A percentile compares a stretch with the other conserved stretches of the same genome.
These are phyloP conservation scores for Zygothrica quintamaculata DNA, from an alignment of 2,888 invertebrate genomes.

Conservation along the genomic window DNA sequence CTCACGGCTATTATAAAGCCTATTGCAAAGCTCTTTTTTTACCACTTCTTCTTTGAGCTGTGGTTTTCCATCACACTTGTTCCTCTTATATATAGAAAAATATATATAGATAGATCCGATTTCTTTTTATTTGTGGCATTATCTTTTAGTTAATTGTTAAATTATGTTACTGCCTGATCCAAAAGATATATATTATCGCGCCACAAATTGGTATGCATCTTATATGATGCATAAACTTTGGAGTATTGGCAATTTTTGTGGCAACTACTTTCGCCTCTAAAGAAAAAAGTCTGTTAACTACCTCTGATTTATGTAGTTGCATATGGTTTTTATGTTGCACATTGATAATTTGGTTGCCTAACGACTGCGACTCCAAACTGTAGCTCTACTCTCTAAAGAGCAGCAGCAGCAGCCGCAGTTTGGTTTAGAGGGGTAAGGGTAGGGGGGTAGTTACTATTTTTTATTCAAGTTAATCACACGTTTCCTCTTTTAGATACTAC, in stretches of 20 bases:
- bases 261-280: conserved; percentile 40
- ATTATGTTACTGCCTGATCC: conserved; percentile 39
- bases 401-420: too few relatives aligned
- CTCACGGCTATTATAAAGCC: conserved; percentile 56
- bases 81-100: conserved; percentile 9
- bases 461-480: conserved; percentile 55
- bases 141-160: conserved; percentile 59
- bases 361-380: not conserved
- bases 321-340: conserved; percentile 33
- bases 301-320: conserved; percentile 44
- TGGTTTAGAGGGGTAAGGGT: too few relatives aligned
- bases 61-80: conserved; percentile 54
- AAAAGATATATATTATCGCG: conserved; percentile 11
- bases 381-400: too few relatives aligned
- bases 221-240: not conserved
- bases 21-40: conserved; percentile 18
- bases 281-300: conserved; percentile 23
- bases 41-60: conserved; percentile 14
- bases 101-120: conserved; percentile 29
- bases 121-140: conserved; percentile 47
- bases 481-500: conserved; percentile 41
- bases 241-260: not conserved
- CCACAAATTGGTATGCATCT: conserved; percentile 28
- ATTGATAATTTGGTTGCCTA: conserved; percentile 35
- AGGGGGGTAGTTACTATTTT: conserved; percentile 1